Percentiles rank a stretch among this genome's conserved stretches.
phyloP scores from a whole-genome alignment of 2,797 vertebrate species.

The Clarias platycephalus region DNA sequence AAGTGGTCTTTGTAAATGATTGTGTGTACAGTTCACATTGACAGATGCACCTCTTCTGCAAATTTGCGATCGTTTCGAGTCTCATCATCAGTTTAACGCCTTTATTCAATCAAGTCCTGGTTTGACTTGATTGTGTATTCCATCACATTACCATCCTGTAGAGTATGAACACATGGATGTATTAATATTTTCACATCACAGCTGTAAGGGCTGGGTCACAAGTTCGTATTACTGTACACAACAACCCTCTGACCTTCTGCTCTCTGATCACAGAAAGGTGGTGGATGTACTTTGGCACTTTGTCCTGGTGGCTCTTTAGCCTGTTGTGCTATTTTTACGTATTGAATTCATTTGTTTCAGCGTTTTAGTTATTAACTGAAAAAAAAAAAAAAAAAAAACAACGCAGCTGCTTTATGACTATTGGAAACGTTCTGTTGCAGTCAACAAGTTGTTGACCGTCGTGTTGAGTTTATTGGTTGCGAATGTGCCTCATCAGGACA shows the following conservation, averaged over 20 bases:
- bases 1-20: no score
- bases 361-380: not conserved
- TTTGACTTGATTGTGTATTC: not conserved
- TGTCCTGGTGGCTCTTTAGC: not conserved
- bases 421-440: not conserved
- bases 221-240: not conserved
- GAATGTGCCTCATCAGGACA: not conserved
- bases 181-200: not conserved
- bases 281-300: not conserved
- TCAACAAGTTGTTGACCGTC: not conserved
- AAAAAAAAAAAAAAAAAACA: not conserved
- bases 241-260: not conserved
- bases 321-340: not conserved
- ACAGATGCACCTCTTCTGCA: no score
- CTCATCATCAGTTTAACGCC: no score
- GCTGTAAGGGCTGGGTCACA: not conserved
- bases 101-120: no score
- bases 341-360: not conserved
- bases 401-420: not conserved
- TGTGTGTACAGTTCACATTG: no score
- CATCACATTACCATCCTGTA: not conserved
- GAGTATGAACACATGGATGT: not conserved
- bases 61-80: no score
- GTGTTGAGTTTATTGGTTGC: not conserved
- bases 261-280: conserved; percentile 13